phyloP scores from a whole-genome alignment of 1,140 invertebrate species.

The Caerostris darwini region DNA sequence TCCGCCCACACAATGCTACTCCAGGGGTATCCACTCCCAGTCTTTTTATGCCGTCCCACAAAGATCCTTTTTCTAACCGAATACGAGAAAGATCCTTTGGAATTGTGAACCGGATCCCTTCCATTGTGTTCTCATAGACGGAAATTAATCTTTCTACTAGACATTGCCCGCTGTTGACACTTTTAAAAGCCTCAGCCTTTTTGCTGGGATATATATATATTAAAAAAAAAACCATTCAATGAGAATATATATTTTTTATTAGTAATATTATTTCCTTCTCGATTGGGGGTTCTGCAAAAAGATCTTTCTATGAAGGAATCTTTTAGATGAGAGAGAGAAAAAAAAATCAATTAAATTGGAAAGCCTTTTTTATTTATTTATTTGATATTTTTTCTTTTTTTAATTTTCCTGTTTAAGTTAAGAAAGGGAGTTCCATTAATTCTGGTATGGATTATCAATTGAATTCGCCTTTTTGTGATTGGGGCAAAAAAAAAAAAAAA shows the following conservation, averaged over 20 bases:
- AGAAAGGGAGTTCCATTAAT: neutral
- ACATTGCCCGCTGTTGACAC: constrained; percentile 47
- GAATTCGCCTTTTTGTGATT: neutral
- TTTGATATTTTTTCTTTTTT: neutral
- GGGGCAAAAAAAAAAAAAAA: neutral
- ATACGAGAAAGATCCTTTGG: neutral
- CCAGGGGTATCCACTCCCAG: neutral
- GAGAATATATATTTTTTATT: constrained; percentile 3
- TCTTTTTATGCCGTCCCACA: neutral
- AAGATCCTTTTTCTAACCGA: neutral
- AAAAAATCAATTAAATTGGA: constrained; percentile 41
- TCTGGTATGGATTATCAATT: neutral
- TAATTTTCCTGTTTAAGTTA: neutral
- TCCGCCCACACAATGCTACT: neutral
- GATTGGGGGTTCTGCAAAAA: neutral
- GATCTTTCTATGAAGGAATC: constrained; percentile 28
- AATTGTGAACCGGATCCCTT: constrained; percentile 23
- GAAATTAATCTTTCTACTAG: constrained; percentile 55
- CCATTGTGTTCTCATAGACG: constrained; percentile 35
- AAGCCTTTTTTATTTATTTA: neutral
- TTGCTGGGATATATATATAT: neutral
- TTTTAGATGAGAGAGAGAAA: neutral
- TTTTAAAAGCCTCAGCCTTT: constrained; percentile 49
- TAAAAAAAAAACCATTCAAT: constrained; percentile 13
- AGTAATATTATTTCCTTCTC: neutral